These are phyloP conservation scores for Aldrovandia affinis DNA, from an alignment of 2,797 vertebrate species.

Conservation along the genomic window DNA sequence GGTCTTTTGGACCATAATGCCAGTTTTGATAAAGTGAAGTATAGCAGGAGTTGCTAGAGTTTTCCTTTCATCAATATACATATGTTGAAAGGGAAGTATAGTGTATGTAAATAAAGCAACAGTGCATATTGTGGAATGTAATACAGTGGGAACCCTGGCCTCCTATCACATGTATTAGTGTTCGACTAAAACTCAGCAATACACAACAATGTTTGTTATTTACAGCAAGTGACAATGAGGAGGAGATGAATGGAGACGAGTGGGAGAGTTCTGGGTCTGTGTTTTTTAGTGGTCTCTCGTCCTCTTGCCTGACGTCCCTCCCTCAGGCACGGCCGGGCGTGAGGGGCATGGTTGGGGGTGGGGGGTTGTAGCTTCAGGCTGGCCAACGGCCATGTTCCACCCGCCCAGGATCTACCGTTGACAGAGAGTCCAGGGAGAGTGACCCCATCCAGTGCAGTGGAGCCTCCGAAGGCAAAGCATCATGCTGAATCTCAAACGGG, in stretches of 20 bases:
- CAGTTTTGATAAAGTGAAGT: too few species aligned
- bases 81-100: too few species aligned
- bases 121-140: too few species aligned
- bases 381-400: constrained; percentile 29
- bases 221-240: not conserved
- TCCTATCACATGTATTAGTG: too few species aligned
- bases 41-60: too few species aligned
- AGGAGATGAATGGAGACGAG: not conserved
- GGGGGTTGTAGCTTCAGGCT: constrained; percentile 33
- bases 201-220: not conserved
- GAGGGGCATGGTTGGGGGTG: constrained; percentile 20
- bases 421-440: not conserved
- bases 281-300: constrained; percentile 5
- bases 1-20: too few species aligned
- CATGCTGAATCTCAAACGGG: constrained; percentile 1
- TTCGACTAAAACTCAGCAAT: too few species aligned
- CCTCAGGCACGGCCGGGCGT: not conserved
- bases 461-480: constrained; percentile 30
- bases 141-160: too few species aligned
- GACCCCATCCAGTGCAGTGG: not conserved
- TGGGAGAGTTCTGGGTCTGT: not conserved
- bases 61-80: too few species aligned
- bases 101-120: too few species aligned
- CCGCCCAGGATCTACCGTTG: constrained; percentile 21
- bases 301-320: not conserved